Conservation (phyloP, 1,140 invertebrate species). For the Camponotus floridanus region DNA sequence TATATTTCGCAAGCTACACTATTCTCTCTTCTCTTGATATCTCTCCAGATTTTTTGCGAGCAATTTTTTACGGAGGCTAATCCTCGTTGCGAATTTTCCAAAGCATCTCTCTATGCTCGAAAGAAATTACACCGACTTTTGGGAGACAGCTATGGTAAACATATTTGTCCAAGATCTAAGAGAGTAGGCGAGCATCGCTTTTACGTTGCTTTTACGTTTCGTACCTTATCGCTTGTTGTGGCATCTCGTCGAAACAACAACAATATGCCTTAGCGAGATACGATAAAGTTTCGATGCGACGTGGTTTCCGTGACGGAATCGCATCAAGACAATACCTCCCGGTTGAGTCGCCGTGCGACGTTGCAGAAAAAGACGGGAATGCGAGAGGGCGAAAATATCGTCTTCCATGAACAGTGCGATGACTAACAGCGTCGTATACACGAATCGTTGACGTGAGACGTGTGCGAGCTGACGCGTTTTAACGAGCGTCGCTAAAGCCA, state of each 20-base stretch:
- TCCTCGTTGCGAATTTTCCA: not conserved
- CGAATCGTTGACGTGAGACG: conserved; percentile 53
- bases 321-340: conserved; percentile 49
- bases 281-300: conserved; percentile 39
- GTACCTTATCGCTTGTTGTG: conserved; percentile 28
- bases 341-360: conserved; percentile 21
- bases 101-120: not conserved
- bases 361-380: conserved; percentile 47
- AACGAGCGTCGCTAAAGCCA: conserved; percentile 59
- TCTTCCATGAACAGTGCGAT: conserved; percentile 38
- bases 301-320: conserved; percentile 25
- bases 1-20: not conserved
- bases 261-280: not conserved
- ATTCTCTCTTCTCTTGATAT: not conserved
- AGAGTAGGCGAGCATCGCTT: not conserved
- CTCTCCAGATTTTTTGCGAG: not conserved
- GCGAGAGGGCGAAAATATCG: conserved; percentile 50
- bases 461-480: conserved; percentile 52
- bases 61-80: not conserved
- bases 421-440: conserved; percentile 42
- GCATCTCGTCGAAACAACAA: not conserved
- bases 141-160: not conserved
- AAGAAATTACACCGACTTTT: not conserved
- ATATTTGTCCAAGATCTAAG: not conserved
- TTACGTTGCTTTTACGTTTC: conserved; percentile 9